These are phyloP conservation scores for Chymomyza procnemis DNA, from an alignment of 2,888 invertebrate genomes.

Conservation along the genomic window DNA sequence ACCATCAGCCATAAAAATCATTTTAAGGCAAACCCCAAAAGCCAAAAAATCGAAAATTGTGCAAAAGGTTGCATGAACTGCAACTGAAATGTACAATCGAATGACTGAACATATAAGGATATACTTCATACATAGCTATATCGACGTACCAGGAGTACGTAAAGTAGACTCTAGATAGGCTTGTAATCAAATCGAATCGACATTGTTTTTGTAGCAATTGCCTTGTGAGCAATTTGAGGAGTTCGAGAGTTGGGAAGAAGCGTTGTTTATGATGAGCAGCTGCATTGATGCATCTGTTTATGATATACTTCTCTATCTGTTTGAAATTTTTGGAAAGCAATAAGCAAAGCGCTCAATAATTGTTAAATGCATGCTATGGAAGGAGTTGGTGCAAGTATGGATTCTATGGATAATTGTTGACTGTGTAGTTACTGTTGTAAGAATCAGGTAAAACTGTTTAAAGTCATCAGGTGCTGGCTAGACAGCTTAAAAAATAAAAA, in stretches of 20 bases:
- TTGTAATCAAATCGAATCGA: background rate
- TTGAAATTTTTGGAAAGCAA: conserved; percentile 19
- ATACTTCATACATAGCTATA: too few relatives aligned
- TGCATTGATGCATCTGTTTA: conserved; percentile 23
- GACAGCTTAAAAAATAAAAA: too few relatives aligned
- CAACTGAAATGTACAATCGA: conserved; percentile 34
- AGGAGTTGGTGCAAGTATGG: background rate
- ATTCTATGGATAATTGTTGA: background rate
- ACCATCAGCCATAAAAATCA: conserved; percentile 10
- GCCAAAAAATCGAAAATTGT: background rate
- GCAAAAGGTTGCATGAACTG: conserved; percentile 15
- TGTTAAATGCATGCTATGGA: background rate
- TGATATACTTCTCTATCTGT: conserved; percentile 11
- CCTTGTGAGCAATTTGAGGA: background rate
- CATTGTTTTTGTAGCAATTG: background rate
- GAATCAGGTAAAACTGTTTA: background rate
- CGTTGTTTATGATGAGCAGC: background rate
- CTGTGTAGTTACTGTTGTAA: too few relatives aligned
- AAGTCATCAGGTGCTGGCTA: too few relatives aligned
- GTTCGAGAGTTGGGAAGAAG: background rate
- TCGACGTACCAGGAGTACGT: background rate
- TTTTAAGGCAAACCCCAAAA: background rate
- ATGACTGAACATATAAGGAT: conserved; percentile 23
- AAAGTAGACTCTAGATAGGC: background rate
- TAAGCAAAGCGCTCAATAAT: conserved; percentile 10